Base-by-base conservation (phyloP, 2,113 vertebrate species). In the Microcebus tavaratra region DNA sequence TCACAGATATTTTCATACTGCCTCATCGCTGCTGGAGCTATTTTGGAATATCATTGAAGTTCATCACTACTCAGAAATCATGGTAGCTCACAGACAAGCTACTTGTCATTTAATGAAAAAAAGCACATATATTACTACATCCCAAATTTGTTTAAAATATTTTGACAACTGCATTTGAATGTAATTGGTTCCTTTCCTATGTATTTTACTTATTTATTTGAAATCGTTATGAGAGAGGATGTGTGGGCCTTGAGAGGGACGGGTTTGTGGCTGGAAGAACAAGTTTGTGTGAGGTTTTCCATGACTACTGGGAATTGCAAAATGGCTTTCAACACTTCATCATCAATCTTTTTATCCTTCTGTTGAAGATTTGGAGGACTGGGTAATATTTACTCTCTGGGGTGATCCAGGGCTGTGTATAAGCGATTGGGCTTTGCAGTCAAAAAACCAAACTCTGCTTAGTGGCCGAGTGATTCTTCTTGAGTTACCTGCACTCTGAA, bases 121-220 rank as follows among this genome's bases (percentile, higher is more conserved):
- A 50, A 42, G 8, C 1, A 6, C 31, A 36, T 7, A 8, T 0
- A 55, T 45, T 27, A 79, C 84, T 42, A 13, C 0, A 21, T 42
- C 55, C 27, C 29, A 29, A 14, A 83, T n/a, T 25, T 73, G 68
- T 59, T 88, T 93, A 70, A 87, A 88, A 75, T 83, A 90, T 85
- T 90, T 70, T 89, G 75, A 95, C 93, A 97, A 79, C 53, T 34
- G 7, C 15, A 83, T 84, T 18, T 34, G 57, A 86, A 48, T 42
- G 25, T 59, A 80, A 86, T n/a, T 75, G 89, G 57, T 93, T 50
- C 55, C 65, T 73, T 31, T 55, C 27, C 92, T 65, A 17, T 20
- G 11, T n/a, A 85, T 61, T 89, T 90, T 53, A 57, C 14, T 79
- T 31, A 34, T 36, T 86, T 67, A 79, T 72, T 79, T 57, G 25